These are phyloP conservation scores for Takifugu flavidus DNA, from an alignment of 2,113 vertebrate genomes.

Conservation along the genomic window DNA sequence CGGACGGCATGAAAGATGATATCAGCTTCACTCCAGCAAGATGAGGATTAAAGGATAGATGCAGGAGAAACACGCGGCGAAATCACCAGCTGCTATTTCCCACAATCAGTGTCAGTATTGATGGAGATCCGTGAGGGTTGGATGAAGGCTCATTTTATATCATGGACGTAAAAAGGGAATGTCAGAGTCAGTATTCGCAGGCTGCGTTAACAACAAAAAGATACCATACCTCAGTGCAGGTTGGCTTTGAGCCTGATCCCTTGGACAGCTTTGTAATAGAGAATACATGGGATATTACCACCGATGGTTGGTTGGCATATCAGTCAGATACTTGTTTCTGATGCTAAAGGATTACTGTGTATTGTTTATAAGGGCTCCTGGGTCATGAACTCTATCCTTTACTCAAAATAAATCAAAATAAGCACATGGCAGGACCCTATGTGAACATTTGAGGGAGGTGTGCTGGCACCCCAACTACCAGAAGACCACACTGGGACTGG, in stretches of 20 bases:
- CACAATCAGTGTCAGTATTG: slow-evolving; percentile 39
- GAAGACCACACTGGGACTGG: no score
- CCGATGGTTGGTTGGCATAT: background rate
- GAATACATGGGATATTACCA: slow-evolving; percentile 65
- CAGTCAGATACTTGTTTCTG: background rate
- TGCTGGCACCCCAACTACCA: no score
- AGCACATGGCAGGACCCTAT: no score
- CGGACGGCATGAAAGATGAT: slow-evolving; percentile 25
- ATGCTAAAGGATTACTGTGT: no score
- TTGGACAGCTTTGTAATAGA: slow-evolving; percentile 75
- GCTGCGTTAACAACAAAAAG: slow-evolving; percentile 49
- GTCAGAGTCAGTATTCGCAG: slow-evolving; percentile 35
- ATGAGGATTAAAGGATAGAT: slow-evolving; percentile 34
- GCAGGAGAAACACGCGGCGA: slow-evolving; percentile 21
- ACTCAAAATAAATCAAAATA: no score
- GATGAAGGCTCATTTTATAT: slow-evolving; percentile 43
- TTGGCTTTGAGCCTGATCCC: slow-evolving; percentile 72
- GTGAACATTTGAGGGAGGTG: no score
- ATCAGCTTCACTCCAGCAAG: background rate
- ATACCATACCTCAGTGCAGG: slow-evolving; percentile 72
- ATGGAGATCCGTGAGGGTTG: slow-evolving; percentile 41
- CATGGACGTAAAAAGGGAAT: slow-evolving; percentile 26
- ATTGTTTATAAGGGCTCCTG: no score
- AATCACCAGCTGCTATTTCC: slow-evolving; percentile 12
- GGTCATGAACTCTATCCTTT: no score